phyloP scores from a whole-genome alignment of 2,797 vertebrate genomes.

The Platalea minor region DNA sequence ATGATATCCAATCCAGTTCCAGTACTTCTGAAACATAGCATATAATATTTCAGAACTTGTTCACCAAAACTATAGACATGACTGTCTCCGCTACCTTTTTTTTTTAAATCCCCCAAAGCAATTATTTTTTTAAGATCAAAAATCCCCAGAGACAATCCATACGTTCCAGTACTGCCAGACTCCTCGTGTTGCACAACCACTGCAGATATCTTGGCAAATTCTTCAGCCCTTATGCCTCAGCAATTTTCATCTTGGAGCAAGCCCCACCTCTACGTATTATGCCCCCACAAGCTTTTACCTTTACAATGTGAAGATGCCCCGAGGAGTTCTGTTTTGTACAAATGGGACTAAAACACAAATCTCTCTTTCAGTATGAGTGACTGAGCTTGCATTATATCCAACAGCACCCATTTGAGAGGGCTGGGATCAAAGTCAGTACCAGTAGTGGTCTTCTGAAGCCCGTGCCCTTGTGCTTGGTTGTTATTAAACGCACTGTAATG shows the following conservation, averaged over 20 bases:
- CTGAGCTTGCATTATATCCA: background rate
- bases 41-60: background rate
- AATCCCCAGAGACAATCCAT: background rate
- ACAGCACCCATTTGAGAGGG: background rate
- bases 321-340: background rate
- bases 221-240: background rate
- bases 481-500: background rate
- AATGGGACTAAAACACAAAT: background rate
- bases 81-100: background rate
- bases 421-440: background rate
- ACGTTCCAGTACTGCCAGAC: background rate
- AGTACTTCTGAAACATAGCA: background rate
- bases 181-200: background rate
- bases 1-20: background rate
- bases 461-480: background rate
- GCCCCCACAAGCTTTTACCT: background rate
- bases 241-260: background rate
- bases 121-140: background rate
- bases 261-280: background rate
- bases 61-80: background rate
- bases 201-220: background rate
- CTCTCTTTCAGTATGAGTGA: background rate
- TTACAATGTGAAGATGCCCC: background rate
- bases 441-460: background rate
- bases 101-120: background rate